These are phyloP conservation scores for Podarcis cretensis DNA, from an alignment of 2,113 vertebrate species.

Conservation along the genomic window DNA sequence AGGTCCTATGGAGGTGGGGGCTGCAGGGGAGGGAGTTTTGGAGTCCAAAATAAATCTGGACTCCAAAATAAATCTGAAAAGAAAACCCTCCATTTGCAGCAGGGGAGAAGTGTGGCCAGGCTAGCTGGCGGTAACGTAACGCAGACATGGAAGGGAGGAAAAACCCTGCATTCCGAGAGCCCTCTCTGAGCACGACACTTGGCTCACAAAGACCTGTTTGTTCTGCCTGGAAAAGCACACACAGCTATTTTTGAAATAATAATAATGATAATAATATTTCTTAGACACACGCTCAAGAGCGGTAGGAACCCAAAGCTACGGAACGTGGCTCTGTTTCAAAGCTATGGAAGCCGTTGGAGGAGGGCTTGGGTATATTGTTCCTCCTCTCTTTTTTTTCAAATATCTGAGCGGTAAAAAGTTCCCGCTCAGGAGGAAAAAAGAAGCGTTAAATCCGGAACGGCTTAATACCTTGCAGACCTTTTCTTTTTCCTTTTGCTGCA, in stretches of 20 bases:
- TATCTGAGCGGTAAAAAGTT: slow-evolving; percentile 24
- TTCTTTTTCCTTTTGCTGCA: neutral
- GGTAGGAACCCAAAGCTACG: slow-evolving; percentile 50
- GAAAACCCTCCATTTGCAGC: neutral
- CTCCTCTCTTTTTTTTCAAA: slow-evolving; percentile 46
- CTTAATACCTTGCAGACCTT: neutral
- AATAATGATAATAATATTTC: neutral
- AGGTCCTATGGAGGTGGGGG: no score
- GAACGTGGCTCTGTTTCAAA: slow-evolving; percentile 59
- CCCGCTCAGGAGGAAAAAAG: slow-evolving; percentile 9
- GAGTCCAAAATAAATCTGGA: neutral
- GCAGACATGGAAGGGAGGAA: slow-evolving; percentile 11
- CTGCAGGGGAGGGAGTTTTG: neutral
- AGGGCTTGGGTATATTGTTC: neutral
- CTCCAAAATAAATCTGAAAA: neutral
- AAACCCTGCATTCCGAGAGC: slow-evolving; percentile 23
- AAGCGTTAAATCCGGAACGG: neutral
- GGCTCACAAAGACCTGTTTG: slow-evolving; percentile 47
- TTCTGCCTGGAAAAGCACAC: slow-evolving; percentile 66
- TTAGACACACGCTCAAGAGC: slow-evolving; percentile 40
- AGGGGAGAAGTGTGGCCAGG: neutral
- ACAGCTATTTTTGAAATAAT: slow-evolving; percentile 71
- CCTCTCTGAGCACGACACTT: slow-evolving; percentile 48
- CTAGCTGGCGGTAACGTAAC: slow-evolving; percentile 13
- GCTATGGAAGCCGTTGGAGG: slow-evolving; percentile 57